A percentile compares a stretch with the other conserved stretches of the same genome.
phyloP scores from a whole-genome alignment of 1,140 invertebrate species.

The Nephotettix cincticeps region DNA sequence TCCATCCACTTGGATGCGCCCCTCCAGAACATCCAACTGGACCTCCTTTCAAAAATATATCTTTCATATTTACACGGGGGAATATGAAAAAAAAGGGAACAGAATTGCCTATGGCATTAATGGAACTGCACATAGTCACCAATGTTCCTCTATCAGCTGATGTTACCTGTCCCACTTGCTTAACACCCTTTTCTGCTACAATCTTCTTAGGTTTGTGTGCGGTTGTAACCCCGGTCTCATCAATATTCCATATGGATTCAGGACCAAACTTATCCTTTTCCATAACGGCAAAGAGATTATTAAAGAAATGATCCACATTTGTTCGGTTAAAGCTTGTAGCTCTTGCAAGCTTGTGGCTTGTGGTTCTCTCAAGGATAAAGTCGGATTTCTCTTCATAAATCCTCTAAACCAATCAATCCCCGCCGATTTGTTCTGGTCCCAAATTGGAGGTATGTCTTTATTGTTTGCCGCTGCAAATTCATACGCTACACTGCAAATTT shows the following conservation, averaged over 20 bases:
- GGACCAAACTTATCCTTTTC: constrained; percentile 39
- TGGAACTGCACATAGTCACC: constrained; percentile 39
- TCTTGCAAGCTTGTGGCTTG: constrained; percentile 46
- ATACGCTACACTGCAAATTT: constrained; percentile 33
- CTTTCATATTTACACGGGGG: constrained; percentile 45
- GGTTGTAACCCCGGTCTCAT: constrained; percentile 46
- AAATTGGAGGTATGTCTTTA: constrained; percentile 27
- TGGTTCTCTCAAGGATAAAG: constrained; percentile 44
- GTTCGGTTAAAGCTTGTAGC: constrained; percentile 45
- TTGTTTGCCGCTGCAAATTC: constrained; percentile 33
- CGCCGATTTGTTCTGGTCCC: constrained; percentile 36
- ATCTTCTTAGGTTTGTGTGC: constrained; percentile 44
- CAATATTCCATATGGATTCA: constrained; percentile 47
- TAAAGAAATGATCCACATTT: constrained; percentile 43
- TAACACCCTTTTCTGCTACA: constrained; percentile 39
- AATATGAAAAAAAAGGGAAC: constrained; percentile 49
- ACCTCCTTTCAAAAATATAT: constrained; percentile 50
- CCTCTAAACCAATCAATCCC: constrained; percentile 44
- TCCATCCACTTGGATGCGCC: constrained; percentile 48
- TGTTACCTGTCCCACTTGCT: constrained; percentile 42
- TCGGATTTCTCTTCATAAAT: constrained; percentile 43
- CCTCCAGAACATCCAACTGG: constrained; percentile 44
- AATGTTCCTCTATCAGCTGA: constrained; percentile 42
- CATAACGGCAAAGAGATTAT: constrained; percentile 40
- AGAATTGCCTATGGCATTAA: constrained; percentile 43